phyloP scores from a whole-genome alignment of 2,113 vertebrate genomes.

The Manacus vitellinus region DNA sequence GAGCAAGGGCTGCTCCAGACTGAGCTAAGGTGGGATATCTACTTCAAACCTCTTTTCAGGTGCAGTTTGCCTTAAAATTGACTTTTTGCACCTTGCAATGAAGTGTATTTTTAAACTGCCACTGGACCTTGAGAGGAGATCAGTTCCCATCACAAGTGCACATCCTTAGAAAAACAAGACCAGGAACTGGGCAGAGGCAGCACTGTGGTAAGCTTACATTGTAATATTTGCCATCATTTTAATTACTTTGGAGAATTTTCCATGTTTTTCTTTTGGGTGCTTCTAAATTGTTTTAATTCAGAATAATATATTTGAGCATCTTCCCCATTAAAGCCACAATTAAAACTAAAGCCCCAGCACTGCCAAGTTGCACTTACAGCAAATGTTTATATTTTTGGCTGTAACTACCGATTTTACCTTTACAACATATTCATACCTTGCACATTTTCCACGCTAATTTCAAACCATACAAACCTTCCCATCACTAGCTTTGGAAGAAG shows the following conservation, averaged over 20 bases:
- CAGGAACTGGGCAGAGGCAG: neutral
- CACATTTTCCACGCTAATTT: fast-evolving
- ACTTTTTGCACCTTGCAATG: neutral
- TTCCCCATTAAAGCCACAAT: neutral
- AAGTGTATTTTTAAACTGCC: fast-evolving
- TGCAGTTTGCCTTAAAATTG: neutral
- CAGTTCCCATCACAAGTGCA: neutral
- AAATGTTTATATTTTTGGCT: neutral
- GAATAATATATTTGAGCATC: neutral
- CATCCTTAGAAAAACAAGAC: neutral
- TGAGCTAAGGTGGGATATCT: neutral
- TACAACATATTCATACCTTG: fast-evolving
- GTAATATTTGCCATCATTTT: neutral
- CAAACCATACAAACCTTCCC: neutral
- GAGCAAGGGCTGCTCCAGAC: neutral
- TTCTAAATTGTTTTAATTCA: neutral
- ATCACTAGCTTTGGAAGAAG: neutral
- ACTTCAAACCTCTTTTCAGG: neutral
- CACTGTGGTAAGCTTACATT: neutral
- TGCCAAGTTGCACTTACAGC: neutral
- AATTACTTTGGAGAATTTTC: neutral
- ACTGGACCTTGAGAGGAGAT: neutral
- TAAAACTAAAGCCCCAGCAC: neutral
- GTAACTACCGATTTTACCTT: neutral
- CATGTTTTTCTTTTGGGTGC: neutral